Percentiles rank a stretch among this genome's conserved stretches.
These are phyloP conservation scores for Hartigia nigra DNA, from an alignment of 2,888 invertebrate genomes.

Conservation along the genomic window DNA sequence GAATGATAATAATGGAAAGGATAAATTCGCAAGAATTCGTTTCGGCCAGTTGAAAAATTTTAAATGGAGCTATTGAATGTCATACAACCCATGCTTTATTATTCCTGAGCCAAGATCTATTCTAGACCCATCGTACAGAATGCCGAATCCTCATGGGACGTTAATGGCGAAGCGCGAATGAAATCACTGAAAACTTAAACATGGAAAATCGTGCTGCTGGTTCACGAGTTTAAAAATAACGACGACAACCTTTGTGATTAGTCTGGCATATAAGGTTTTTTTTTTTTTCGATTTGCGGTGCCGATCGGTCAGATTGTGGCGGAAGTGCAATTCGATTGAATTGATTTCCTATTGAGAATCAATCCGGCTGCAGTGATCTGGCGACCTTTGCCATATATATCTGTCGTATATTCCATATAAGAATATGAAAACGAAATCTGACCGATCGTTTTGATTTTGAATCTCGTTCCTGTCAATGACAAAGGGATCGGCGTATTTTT, in stretches of 20 bases:
- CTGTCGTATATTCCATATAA: background rate
- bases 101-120: conserved; percentile 36
- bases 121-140: conserved; percentile 28
- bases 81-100: conserved; percentile 23
- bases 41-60: conserved; percentile 29
- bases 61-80: conserved; percentile 26
- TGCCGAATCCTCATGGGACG: background rate
- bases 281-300: background rate
- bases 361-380: background rate
- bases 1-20: background rate
- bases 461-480: background rate
- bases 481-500: background rate
- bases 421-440: background rate
- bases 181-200: background rate
- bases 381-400: background rate
- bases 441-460: background rate
- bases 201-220: background rate
- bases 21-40: conserved; percentile 11
- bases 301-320: background rate
- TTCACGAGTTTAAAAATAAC: background rate
- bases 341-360: background rate
- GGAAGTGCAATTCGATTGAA: background rate
- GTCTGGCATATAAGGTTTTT: background rate
- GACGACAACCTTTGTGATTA: background rate
- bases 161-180: background rate